Percentiles rank a stretch among this genome's conserved stretches.
Evolutionary conservation across 2,113 vertebrate species (phyloP).

Genomic region (Lonchura striata): DNA sequence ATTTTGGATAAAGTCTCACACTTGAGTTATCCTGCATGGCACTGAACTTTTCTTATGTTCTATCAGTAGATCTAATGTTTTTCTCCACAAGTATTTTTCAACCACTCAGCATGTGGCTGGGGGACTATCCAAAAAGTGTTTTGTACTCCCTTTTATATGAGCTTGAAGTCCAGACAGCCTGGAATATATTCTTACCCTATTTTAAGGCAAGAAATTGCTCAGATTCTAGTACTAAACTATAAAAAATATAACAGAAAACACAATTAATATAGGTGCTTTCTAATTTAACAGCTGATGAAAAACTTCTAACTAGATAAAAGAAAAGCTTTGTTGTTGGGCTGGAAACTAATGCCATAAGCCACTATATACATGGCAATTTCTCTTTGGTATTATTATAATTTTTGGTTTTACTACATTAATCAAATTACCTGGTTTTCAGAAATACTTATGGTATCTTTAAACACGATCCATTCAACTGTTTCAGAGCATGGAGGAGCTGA

Average conservation of each 20-base stretch:
- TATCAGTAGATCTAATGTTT: neutral
- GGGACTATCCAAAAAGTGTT: neutral
- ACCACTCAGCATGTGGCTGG: neutral
- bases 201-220: neutral
- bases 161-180: neutral
- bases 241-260: neutral
- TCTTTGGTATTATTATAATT: neutral
- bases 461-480: slow-evolving; percentile 93
- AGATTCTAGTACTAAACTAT: neutral
- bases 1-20: neutral
- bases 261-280: neutral
- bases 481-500: slow-evolving; percentile 92
- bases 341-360: neutral
- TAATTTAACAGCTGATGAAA: neutral
- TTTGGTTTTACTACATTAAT: neutral
- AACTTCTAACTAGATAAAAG: neutral
- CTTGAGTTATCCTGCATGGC: neutral
- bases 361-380: neutral
- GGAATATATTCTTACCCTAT: neutral
- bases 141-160: neutral
- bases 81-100: neutral
- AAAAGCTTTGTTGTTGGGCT: neutral
- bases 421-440: slow-evolving; percentile 88
- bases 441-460: slow-evolving; percentile 87
- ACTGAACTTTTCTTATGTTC: neutral